Evolutionary conservation across 2,113 vertebrate species (phyloP), one percentile per base, ranked within the genome.

Genomic region (Hippocampus abdominalis): DNA sequence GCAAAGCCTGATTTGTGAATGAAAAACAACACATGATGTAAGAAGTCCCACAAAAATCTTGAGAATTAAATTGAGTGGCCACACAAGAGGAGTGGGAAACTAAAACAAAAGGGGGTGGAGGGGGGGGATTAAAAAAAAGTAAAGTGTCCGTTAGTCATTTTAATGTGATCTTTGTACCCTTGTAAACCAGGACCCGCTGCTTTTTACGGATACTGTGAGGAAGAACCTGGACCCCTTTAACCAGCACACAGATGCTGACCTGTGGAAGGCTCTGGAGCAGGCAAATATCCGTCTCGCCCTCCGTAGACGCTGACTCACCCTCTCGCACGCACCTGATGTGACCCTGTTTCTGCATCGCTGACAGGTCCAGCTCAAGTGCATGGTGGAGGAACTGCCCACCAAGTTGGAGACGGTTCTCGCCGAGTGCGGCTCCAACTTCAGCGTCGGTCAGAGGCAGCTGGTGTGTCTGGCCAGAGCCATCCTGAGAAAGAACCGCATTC

Each of bases 351-450:
- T 13, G 0, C 48, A 18, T 44, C 8, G 1, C 11, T 15, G n/a
- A 3, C 82, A 98, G 96, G 96, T 99, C 25, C 96, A 99, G 46
- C 91, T 98, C 60, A 98, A 95, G 86, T 88, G 93, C 67, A 88
- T 86, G 73, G 93, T 98, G 63, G 95, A 97, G 89, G 96, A 97
- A 60, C 89, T 99, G 4, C 96, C 95, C 4, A 80, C 87, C 18
- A 96, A 95, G 88, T 78, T 99, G 86, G 95, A 98, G 83, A 94
- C 94, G 0, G 92, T 95, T 69, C 89, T 99, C 87, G 95, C 96
- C 6, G 97, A 98, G 90, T 95, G 95, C 0, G 97, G 96, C 23
- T 95, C 95, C 62, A 98, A 98, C 91, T 98, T 99, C 83, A 99
- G 97, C 12, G 92, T 98, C 75, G 96, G 97, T 68, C 97, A 99